Evolutionary conservation across 2,113 vertebrate genomes (phyloP).

Genomic region (Gasterosteus aculeatus): DNA sequence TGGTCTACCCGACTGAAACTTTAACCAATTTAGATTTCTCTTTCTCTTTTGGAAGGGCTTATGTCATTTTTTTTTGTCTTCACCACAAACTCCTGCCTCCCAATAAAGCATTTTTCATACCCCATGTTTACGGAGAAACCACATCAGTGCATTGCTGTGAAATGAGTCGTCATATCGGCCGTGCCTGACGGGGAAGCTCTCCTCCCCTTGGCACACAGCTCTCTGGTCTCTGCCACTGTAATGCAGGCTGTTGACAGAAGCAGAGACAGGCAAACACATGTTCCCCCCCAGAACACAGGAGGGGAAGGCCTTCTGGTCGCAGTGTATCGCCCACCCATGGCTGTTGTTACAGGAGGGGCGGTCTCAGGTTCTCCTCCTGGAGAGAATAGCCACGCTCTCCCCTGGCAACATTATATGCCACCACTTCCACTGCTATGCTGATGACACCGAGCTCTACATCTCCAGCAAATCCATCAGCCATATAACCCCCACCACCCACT

Average conservation of each 20-base stretch:
- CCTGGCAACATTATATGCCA: too few species aligned
- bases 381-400: too few species aligned
- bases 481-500: too few species aligned
- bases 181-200: constrained; percentile 46
- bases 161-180: constrained; percentile 69
- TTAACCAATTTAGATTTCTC: constrained; percentile 46
- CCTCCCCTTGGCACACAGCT: constrained; percentile 48
- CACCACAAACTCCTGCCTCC: constrained; percentile 52
- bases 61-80: constrained; percentile 64
- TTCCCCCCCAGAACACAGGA: constrained; percentile 67
- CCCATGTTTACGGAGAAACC: constrained; percentile 64
- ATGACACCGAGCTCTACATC: too few species aligned
- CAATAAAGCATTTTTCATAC: constrained; percentile 59
- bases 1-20: constrained; percentile 54
- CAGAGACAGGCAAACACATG: constrained; percentile 76
- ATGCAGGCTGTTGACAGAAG: constrained; percentile 74
- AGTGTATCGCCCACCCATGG: constrained; percentile 37
- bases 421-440: too few species aligned
- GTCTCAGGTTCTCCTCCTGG: constrained; percentile 50
- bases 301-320: constrained; percentile 39
- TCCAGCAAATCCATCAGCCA: too few species aligned
- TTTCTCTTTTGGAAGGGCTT: constrained; percentile 35
- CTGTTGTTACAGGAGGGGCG: constrained; percentile 64
- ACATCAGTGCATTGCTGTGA: constrained; percentile 65
- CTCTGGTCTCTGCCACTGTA: constrained; percentile 68